These are phyloP conservation scores for Antheraea mylitta DNA, from an alignment of 1,140 invertebrate genomes.

Conservation along the genomic window DNA sequence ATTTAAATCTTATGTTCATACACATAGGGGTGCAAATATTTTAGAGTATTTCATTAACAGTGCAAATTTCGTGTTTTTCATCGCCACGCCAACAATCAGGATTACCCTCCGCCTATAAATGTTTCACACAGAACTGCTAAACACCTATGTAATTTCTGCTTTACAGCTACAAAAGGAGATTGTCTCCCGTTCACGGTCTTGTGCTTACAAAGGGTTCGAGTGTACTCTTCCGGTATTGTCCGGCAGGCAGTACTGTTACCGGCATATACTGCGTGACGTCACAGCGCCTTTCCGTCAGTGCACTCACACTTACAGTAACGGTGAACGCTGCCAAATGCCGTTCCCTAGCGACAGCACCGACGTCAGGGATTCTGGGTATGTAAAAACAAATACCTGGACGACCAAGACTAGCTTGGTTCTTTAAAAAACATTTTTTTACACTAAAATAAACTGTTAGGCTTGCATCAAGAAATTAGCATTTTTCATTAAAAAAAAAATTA, in stretches of 20 bases:
- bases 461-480: no score
- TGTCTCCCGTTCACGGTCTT: constrained; percentile 48
- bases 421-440: no score
- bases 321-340: constrained; percentile 48
- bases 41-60: no score
- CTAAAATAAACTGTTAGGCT: no score
- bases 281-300: constrained; percentile 69
- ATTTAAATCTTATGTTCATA: no score
- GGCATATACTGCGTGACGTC: constrained; percentile 59
- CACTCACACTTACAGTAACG: constrained; percentile 37
- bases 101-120: no score
- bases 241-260: constrained; percentile 48
- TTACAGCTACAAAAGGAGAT: constrained; percentile 69
- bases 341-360: constrained; percentile 42
- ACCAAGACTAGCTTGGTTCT: no score
- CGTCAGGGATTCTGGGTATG: constrained; percentile 49
- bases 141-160: background rate
- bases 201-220: constrained; percentile 55
- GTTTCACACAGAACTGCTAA: no score
- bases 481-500: no score
- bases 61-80: no score
- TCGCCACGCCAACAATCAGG: no score
- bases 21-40: no score
- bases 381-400: constrained; percentile 1
- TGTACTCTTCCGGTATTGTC: constrained; percentile 55